phyloP scores from a whole-genome alignment of 2,113 vertebrate species.

The Melanerpes formicivorus region DNA sequence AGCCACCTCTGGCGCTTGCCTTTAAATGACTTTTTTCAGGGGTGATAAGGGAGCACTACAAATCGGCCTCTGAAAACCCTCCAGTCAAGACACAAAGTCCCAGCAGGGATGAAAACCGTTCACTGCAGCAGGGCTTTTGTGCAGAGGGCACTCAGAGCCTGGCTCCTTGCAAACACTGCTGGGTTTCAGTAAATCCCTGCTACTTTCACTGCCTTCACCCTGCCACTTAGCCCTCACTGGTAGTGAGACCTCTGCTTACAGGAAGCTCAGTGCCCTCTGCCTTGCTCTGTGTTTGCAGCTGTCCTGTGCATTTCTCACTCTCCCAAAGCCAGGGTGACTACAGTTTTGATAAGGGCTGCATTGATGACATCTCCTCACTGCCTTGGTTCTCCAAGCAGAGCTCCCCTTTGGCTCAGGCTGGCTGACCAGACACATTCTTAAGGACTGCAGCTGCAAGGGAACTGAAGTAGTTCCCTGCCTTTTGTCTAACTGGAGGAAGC shows the following conservation, averaged over 20 bases:
- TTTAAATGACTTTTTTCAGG: background rate
- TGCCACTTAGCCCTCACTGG: background rate
- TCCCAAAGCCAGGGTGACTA: background rate
- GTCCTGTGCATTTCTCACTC: background rate
- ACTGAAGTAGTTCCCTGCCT: background rate
- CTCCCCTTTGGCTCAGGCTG: background rate
- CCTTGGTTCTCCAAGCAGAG: background rate
- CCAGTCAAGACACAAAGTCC: background rate
- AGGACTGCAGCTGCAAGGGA: background rate
- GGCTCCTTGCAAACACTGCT: background rate
- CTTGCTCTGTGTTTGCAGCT: background rate
- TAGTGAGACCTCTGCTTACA: background rate
- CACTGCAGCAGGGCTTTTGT: background rate
- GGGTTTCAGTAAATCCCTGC: background rate
- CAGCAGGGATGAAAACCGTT: background rate
- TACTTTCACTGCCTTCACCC: background rate
- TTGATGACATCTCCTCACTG: background rate
- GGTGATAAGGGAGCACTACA: background rate
- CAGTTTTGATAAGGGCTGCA: background rate
- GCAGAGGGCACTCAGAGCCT: background rate
- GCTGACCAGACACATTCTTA: slow-evolving; percentile 14
- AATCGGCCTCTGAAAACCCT: background rate
- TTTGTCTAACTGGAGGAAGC: background rate
- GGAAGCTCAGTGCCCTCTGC: background rate
- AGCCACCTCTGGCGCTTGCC: background rate